A percentile compares a stretch with the other conserved stretches of the same genome.
These are phyloP conservation scores for Phoeniculus purpureus DNA, from an alignment of 2,797 vertebrate genomes.

Conservation along the genomic window DNA sequence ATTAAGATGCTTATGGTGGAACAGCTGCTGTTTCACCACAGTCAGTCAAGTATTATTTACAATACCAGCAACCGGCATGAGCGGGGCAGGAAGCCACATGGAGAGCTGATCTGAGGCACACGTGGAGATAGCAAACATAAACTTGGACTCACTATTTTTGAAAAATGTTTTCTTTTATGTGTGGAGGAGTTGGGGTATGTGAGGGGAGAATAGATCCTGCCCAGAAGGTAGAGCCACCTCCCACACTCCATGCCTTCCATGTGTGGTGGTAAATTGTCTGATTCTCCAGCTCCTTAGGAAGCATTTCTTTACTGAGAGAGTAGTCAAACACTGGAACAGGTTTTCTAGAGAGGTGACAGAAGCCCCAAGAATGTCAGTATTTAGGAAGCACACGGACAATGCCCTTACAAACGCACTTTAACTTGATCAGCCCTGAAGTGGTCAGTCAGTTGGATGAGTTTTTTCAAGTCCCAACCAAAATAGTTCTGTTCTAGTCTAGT, in stretches of 20 bases:
- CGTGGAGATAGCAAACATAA: not conserved
- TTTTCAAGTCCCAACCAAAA: not conserved
- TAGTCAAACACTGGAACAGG: not conserved
- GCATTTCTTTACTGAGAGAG: not conserved
- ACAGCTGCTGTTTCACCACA: not conserved
- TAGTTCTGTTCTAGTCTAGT: not conserved
- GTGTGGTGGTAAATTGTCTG: not conserved
- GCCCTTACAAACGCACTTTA: not conserved
- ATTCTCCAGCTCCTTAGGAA: not conserved
- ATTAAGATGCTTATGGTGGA: not conserved
- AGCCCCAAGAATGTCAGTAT: not conserved
- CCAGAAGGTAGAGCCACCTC: not conserved
- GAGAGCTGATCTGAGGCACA: not conserved
- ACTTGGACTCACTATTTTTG: not conserved
- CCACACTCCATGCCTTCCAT: not conserved
- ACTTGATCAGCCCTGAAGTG: not conserved
- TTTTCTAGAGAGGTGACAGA: too few species aligned
- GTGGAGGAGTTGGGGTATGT: not conserved
- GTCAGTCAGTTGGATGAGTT: not conserved
- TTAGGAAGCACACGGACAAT: not conserved
- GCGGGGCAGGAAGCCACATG: not conserved
- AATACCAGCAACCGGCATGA: not conserved
- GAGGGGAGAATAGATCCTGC: not conserved
- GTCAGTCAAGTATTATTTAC: rapidly evolving
- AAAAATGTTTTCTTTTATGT: not conserved